A percentile compares a stretch with the other conserved stretches of the same genome.
phyloP scores from a whole-genome alignment of 2,888 invertebrate genomes.

The Dorcus parallelipipedus region DNA sequence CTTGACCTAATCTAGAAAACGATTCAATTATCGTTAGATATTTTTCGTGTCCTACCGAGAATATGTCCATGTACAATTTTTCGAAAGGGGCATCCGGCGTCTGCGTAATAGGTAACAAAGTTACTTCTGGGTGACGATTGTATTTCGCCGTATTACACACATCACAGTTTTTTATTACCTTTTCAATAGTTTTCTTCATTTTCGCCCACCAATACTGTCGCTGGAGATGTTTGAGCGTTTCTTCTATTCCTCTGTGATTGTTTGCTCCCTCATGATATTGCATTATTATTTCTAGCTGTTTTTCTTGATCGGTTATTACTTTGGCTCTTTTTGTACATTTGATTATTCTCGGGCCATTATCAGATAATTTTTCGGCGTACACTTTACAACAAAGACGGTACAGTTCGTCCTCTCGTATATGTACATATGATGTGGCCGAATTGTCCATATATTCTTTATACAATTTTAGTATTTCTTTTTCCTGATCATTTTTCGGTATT shows the following conservation, averaged over 20 bases:
- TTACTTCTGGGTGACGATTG: slow-evolving; percentile 2
- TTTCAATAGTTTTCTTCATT: background rate
- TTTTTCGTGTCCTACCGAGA: slow-evolving; percentile 1
- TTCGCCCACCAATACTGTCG: background rate
- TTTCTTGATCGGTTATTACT: background rate
- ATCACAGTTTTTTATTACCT: slow-evolving; percentile 1
- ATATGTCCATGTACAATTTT: background rate
- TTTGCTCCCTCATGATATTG: background rate
- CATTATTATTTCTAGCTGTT: background rate
- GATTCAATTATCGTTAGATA: slow-evolving; percentile 3
- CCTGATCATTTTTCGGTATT: slow-evolving; percentile 1
- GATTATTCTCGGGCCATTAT: slow-evolving; percentile 1
- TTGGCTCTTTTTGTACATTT: background rate
- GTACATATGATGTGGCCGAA: background rate
- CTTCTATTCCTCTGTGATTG: background rate
- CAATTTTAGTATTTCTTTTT: background rate
- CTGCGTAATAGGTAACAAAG: background rate
- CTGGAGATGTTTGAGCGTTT: background rate
- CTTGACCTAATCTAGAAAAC: too few species aligned
- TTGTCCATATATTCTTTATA: background rate
- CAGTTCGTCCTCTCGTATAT: too few species aligned
- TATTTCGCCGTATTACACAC: slow-evolving; percentile 2
- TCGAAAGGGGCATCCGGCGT: slow-evolving; percentile 5
- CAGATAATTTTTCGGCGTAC: background rate
- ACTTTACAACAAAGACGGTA: background rate